Percentiles rank a stretch among this genome's conserved stretches.
Conservation (phyloP, 2,888 invertebrate species). For the Volucella inanis region DNA sequence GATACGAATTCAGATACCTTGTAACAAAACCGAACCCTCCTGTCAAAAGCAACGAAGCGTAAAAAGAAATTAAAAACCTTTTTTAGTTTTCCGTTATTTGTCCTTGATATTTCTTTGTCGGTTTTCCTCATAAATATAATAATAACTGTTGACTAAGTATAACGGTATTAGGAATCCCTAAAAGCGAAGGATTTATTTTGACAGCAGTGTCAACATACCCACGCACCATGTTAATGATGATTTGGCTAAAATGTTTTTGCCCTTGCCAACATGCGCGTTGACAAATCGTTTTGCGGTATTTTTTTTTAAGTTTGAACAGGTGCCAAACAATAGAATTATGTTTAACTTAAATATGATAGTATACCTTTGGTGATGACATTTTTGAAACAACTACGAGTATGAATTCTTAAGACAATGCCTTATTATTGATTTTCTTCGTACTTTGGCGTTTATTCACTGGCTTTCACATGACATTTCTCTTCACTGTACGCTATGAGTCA, state of each 20-base stretch:
- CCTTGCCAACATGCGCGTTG: slow-evolving; percentile 38
- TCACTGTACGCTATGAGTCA: background rate
- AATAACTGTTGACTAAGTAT: slow-evolving; percentile 17
- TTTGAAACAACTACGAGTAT: slow-evolving; percentile 1
- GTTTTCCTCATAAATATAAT: slow-evolving; percentile 33
- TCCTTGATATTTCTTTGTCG: slow-evolving; percentile 8
- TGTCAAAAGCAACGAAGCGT: slow-evolving; percentile 48
- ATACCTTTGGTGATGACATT: background rate
- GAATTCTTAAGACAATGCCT: background rate
- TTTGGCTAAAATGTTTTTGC: background rate
- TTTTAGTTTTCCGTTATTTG: slow-evolving; percentile 2
- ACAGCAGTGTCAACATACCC: slow-evolving; percentile 14
- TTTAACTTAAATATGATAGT: no score
- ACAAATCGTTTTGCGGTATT: slow-evolving; percentile 14
- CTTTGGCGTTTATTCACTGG: background rate
- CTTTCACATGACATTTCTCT: slow-evolving; percentile 12
- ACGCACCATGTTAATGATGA: background rate
- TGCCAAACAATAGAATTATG: background rate
- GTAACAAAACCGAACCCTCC: slow-evolving; percentile 16
- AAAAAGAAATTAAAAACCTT: slow-evolving; percentile 37
- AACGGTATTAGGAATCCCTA: slow-evolving; percentile 44
- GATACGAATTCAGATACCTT: slow-evolving; percentile 5
- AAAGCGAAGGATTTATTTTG: slow-evolving; percentile 47
- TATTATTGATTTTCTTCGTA: slow-evolving; percentile 12
- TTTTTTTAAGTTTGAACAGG: slow-evolving; percentile 9